Evolutionary conservation across 2,797 vertebrate genomes (phyloP).

Genomic region (Borostomias antarcticus): DNA sequence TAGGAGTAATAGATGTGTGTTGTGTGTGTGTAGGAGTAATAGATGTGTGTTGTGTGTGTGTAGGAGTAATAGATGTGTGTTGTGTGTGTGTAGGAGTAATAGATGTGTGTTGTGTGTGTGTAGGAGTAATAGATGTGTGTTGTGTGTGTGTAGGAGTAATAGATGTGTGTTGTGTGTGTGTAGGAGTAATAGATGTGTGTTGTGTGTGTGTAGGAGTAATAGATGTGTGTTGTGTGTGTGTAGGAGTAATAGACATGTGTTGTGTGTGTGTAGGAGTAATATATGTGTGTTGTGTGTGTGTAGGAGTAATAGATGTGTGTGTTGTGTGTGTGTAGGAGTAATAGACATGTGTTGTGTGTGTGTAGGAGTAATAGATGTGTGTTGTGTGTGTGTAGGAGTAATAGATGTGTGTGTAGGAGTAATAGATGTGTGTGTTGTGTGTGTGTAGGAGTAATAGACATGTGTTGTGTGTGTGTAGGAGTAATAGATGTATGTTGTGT

Average conservation of each 20-base stretch:
- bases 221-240: neutral
- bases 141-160: slow-evolving; percentile 42
- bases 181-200: no score
- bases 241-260: slow-evolving; percentile 97
- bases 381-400: no score
- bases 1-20: neutral
- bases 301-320: neutral
- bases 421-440: neutral
- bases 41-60: slow-evolving; percentile 88
- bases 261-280: slow-evolving; percentile 42
- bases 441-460: slow-evolving; percentile 90
- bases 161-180: no score
- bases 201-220: neutral
- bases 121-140: slow-evolving; percentile 97
- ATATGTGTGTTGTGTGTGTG: neutral
- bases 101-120: neutral
- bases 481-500: neutral
- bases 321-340: slow-evolving; percentile 80
- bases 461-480: slow-evolving; percentile 78
- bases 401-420: neutral
- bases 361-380: neutral
- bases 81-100: neutral
- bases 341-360: slow-evolving; percentile 90
- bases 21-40: slow-evolving; percentile 83
- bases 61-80: neutral